Evolutionary conservation across 64 coral and sea anemone species (phyloP).

Genomic region (Montipora cactus): DNA sequence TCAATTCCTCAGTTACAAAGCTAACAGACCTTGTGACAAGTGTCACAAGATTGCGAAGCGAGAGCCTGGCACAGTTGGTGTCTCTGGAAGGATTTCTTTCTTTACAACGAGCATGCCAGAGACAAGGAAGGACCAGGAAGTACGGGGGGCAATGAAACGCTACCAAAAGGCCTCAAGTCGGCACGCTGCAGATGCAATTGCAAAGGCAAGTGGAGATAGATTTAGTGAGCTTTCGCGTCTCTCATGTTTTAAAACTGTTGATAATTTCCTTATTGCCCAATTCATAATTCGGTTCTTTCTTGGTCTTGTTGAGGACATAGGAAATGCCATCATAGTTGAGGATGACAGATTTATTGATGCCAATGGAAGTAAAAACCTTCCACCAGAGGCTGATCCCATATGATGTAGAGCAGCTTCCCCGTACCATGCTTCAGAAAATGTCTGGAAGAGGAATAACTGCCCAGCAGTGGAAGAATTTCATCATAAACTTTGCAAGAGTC

Average conservation of each 20-base stretch:
- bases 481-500: too few species aligned
- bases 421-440: too few species aligned
- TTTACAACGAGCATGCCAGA: constrained; percentile 3
- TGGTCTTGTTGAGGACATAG: constrained; percentile 26
- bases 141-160: neutral
- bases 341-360: too few species aligned
- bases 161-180: neutral
- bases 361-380: too few species aligned
- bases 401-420: too few species aligned
- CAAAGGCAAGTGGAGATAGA: constrained; percentile 35
- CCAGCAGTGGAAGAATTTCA: too few species aligned
- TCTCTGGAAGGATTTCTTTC: constrained; percentile 10
- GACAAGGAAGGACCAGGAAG: neutral
- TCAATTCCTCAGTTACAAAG: constrained; percentile 22
- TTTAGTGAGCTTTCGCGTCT: constrained; percentile 17
- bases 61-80: constrained; percentile 32
- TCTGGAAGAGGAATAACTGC: too few species aligned
- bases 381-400: too few species aligned
- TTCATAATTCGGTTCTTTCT: constrained; percentile 23
- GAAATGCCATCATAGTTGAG: neutral
- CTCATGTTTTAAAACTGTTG: constrained; percentile 29
- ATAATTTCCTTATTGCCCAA: constrained; percentile 38
- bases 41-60: constrained; percentile 9
- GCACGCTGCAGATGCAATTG: constrained; percentile 1
- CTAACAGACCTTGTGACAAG: constrained; percentile 36